A percentile compares a stretch with the other conserved stretches of the same genome.
Conservation (phyloP, 2,113 vertebrate species). For the Elachura formosa region DNA sequence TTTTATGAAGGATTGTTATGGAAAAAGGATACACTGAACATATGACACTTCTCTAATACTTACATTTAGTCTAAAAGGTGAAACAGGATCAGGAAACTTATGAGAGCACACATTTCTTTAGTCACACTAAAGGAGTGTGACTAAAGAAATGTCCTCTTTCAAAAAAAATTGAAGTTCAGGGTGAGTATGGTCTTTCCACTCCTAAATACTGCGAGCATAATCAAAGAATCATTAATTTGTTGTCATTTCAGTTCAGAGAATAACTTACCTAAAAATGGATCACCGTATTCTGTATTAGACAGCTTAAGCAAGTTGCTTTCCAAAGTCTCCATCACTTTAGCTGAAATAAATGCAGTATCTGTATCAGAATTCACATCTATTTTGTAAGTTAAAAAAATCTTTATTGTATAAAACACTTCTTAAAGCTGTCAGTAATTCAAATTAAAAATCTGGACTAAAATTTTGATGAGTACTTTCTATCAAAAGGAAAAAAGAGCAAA, state of each 20-base stretch:
- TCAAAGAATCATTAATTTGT: neutral
- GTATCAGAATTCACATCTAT: neutral
- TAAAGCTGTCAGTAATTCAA: neutral
- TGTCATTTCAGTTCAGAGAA: neutral
- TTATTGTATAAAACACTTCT: neutral
- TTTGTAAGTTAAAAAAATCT: neutral
- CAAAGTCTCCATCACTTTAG: slow-evolving; percentile 64
- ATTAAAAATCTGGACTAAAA: neutral
- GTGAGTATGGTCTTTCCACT: neutral
- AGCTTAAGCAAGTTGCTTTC: slow-evolving; percentile 68
- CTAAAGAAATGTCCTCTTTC: neutral
- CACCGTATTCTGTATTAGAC: slow-evolving; percentile 69
- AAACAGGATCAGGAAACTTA: neutral
- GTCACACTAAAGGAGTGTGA: too few species aligned
- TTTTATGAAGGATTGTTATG: neutral
- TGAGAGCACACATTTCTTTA: neutral
- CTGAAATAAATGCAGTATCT: slow-evolving; percentile 35
- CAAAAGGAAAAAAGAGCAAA: neutral
- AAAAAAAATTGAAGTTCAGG: neutral
- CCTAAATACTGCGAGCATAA: neutral
- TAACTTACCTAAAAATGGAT: slow-evolving; percentile 74
- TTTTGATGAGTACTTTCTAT: neutral
- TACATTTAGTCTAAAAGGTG: neutral
- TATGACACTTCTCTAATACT: neutral
- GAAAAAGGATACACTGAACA: neutral